Base-by-base conservation (phyloP, 2,113 vertebrate genomes). In the Thomomys bottae region DNA sequence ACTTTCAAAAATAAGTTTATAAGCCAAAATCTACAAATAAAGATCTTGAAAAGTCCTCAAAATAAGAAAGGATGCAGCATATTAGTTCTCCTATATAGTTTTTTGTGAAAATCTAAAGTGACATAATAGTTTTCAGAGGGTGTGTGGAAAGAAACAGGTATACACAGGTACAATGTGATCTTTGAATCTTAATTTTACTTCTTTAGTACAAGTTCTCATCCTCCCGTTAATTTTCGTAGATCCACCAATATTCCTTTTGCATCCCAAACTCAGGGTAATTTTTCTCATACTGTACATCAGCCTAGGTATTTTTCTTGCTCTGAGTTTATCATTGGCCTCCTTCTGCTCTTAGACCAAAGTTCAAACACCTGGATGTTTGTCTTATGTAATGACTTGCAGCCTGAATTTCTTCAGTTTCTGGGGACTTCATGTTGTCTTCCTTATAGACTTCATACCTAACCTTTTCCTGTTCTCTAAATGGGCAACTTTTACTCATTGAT, bases 311-410 rank as follows among this genome's bases (percentile, higher is more conserved):
- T 3, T 6, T 36, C 18, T 88, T 64, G 17, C 40, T 77, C 49
- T 80, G 45, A 68, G 32, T 3, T 20, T 23, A 63, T 45, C n/a
- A 18, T 17, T 61, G 12, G 0, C 42, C 76, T 66, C 59, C 38
- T 75, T 12, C 24, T 66, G 3, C 10, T 79, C 0, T 45, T 42
- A 49, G 72, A 54, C n/a, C 26, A 76, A 76, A 83, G 28, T 30
- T 63, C 30, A 73, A 82, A 75, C 49, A 36, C 32, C 3, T 34
- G n/a, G 67, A 23, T 40, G 17, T 15, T 42, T 32, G 34, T 2
- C 23, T 24, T 4, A 1, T 17, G 23, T 5, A 8, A 7, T 6
- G 4, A 24, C 3, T 32, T 28, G 5, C 0, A 2, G 30, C 12
- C 17, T n/a, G 38, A 45, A 8, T 38, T 34, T 72, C 10, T 21